Percentiles rank a stretch among this genome's conserved stretches.
These are phyloP conservation scores for Cryptomyrus ogoouensis DNA, from an alignment of 2,113 vertebrate species.

Conservation along the genomic window DNA sequence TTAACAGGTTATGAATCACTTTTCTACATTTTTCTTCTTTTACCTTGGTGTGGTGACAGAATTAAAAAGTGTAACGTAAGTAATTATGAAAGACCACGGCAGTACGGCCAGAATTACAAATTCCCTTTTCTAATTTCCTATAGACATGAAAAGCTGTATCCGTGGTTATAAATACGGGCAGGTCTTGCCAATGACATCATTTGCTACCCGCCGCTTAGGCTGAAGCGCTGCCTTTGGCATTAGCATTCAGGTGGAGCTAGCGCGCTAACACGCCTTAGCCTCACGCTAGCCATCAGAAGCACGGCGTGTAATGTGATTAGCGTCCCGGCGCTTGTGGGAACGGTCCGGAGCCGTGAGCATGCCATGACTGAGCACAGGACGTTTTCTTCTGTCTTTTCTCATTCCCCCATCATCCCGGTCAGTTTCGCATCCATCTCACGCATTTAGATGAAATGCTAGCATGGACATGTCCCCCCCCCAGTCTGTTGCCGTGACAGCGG, in stretches of 20 bases:
- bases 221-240: neutral
- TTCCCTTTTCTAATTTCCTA: neutral
- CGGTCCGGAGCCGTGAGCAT: neutral
- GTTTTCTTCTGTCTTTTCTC: neutral
- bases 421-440: neutral
- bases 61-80: neutral
- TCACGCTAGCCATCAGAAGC: neutral
- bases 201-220: neutral
- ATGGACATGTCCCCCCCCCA: neutral
- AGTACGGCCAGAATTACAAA: neutral
- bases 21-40: neutral
- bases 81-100: neutral
- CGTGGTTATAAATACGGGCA: neutral
- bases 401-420: neutral
- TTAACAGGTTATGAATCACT: neutral
- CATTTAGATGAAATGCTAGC: neutral
- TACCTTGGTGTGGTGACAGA: neutral
- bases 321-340: neutral
- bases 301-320: neutral
- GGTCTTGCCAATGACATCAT: neutral
- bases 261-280: neutral
- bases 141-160: neutral
- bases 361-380: neutral
- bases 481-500: neutral
- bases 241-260: neutral